Evolutionary conservation across 2,113 vertebrate species (phyloP), one percentile per base, ranked within the genome.

Genomic region (Rostratula benghalensis): DNA sequence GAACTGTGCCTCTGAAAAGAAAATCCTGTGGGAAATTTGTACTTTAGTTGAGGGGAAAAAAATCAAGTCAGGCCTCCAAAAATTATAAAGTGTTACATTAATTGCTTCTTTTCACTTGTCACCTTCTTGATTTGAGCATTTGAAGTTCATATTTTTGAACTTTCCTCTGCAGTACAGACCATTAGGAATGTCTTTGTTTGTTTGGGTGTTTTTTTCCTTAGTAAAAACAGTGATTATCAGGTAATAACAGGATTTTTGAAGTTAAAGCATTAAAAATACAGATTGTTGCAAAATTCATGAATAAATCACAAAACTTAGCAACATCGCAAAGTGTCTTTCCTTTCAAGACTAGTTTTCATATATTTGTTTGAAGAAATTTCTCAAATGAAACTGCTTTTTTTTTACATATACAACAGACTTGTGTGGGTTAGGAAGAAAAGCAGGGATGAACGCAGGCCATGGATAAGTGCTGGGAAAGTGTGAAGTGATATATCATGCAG

Each of bases 181-280:
- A 74, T 60, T 81, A 90, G 33, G 69, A 90, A 78, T 63, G 13
- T 54, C 7, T 50, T 69, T 51, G 30, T 39, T 43, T 69, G 45
- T 33, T 39, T 46, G 5, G 6, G 5, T 39, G 65, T n/a, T 33
- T 24, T 31, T 37, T 27, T 13, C 25, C 31, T 68, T 91, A 87
- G 64, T 79, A 86, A 77, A 90, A 93, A 59, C 17, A 69, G 53
- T 0, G 10, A 89, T 90, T 96, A 68, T 64, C 41, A 78, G 35
- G 33, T 93, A 94, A 92, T 81, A 94, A 75, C 27, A 75, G 39
- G n/a, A 83, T 86, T 95, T 87, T 93, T 90, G 21, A 93, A 90
- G 56, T 7, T 87, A 61, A 70, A 60, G 35, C 39, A 88, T 25
- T 86, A 92, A 95, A 95, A 90, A 89, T 71, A 87, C 11, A 1